These are phyloP conservation scores for Altica lythri DNA, from an alignment of 2,888 invertebrate species.

Conservation along the genomic window DNA sequence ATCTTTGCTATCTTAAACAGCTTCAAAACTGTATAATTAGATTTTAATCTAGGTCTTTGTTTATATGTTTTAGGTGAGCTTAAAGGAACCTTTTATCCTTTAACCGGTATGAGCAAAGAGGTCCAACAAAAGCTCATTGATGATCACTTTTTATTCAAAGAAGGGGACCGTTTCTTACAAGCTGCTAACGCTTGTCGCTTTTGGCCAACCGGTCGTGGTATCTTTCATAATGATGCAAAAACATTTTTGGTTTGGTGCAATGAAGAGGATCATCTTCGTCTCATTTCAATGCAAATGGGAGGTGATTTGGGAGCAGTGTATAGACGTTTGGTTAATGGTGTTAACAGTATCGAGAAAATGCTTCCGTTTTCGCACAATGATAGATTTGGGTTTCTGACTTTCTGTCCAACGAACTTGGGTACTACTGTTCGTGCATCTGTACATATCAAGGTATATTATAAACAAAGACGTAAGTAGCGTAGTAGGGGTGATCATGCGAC, in stretches of 20 bases:
- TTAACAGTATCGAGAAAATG: conserved; percentile 59
- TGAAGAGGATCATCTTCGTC: conserved; percentile 95
- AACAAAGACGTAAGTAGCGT: too few species aligned
- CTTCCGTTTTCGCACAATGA: conserved; percentile 63
- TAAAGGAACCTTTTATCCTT: conserved; percentile 88
- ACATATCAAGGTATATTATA: too few species aligned
- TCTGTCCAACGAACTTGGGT: conserved; percentile 74
- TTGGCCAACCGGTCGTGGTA: conserved; percentile 93
- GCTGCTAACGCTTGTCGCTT: conserved; percentile 90
- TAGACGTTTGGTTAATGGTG: conserved; percentile 58
- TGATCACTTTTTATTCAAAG: conserved; percentile 97
- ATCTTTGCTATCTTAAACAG: too few species aligned
- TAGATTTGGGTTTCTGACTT: conserved; percentile 71
- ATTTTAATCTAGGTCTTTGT: too few species aligned
- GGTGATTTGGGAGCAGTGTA: conserved; percentile 84
- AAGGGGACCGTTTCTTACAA: conserved; percentile 87
- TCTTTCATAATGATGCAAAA: conserved; percentile 93
- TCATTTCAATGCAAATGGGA: conserved; percentile 97
- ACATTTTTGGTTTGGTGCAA: conserved; percentile 97
- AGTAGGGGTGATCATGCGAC: too few species aligned
- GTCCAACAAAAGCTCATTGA: conserved; percentile 79
- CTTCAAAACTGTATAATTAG: too few species aligned
- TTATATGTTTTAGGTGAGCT: conserved; percentile 62
- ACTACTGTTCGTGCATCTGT: conserved; percentile 73
- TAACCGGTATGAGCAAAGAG: neutral